Conservation (phyloP, 1,140 invertebrate species). For the Drosophila rufa region DNA sequence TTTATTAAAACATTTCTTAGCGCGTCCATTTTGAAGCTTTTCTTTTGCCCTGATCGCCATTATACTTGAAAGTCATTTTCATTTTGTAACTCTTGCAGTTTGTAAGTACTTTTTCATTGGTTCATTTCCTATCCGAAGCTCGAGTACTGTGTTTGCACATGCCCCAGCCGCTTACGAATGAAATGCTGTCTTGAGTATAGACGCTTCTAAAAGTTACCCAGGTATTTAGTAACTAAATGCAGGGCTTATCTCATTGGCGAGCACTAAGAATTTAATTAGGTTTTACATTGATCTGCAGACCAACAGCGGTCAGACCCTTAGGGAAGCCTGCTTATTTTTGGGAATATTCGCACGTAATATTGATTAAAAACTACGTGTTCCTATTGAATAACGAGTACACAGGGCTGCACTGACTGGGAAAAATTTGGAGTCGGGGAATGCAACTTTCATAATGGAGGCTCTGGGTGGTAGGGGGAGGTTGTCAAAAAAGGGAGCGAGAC, state of each 20-base stretch:
- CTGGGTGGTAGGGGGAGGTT: slow-evolving; percentile 3
- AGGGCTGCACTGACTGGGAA: slow-evolving; percentile 13
- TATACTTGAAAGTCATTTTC: background rate
- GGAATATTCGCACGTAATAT: slow-evolving; percentile 68
- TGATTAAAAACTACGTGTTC: slow-evolving; percentile 76
- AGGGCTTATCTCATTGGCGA: slow-evolving; percentile 6
- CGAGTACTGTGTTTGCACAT: slow-evolving; percentile 12
- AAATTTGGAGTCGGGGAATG: slow-evolving; percentile 32
- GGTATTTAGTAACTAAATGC: background rate
- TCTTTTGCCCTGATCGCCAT: background rate
- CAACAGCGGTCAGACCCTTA: background rate
- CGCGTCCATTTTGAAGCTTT: slow-evolving; percentile 1
- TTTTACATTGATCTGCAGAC: background rate
- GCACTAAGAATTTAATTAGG: slow-evolving; percentile 52
- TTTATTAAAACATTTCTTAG: background rate
- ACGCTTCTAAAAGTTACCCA: background rate
- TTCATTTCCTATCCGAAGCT: slow-evolving; percentile 1
- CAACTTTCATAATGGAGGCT: slow-evolving; percentile 33
- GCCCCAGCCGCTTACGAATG: background rate
- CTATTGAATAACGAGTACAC: slow-evolving; percentile 62
- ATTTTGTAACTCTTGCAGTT: slow-evolving; percentile 2
- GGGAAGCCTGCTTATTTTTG: slow-evolving; percentile 5
- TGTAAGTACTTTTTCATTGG: slow-evolving; percentile 20
- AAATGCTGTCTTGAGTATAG: background rate
- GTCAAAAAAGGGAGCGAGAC: background rate